Base-by-base conservation (phyloP, 2,797 vertebrate genomes). In the Poecilia gillii region DNA sequence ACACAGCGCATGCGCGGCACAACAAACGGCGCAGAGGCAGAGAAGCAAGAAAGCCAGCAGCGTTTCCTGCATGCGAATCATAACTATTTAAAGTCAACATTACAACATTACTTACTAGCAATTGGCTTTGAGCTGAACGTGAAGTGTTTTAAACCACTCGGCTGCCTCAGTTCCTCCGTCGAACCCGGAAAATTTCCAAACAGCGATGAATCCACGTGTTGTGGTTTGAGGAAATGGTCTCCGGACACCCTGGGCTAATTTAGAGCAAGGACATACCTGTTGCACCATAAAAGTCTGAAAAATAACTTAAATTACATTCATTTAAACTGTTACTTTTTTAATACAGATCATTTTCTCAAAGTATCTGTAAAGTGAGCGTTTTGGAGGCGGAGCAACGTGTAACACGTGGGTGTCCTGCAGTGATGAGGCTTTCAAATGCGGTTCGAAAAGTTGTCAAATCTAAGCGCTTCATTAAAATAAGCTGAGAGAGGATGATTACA, bases 161-260 rank as follows among this genome's bases (percentile, higher is more conserved):
- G 70, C 6, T n/a, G 28, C 6, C 14, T 55, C 25, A 7, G 57
- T 39, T 25, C 11, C 5, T 16, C 13, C 76, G 6, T 39, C 53
- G 43, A 51, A 3, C 20, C 25, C 1, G 6, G 25, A 41, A 75
- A n/a, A 39, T 64, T 14, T 70, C 1, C 20, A 51, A 6, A 11
- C 28, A 0, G 49, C 43, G 41, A 13, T 18, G 3, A 57, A 70
- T 70, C 84, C 89, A 91, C 90, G 88, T 91, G 91, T 82, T 87
- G 78, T 55, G 46, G 66, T 76, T 59, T 14, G 57, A 33, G 31
- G 25, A 53, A 70, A 74, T 2, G 4, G 74, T 5, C 45, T 3
- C 0, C 20, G 11, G 4, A 0, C 51, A 1, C 18, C 12, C 13
- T 4, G 36, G 0, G 18, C 25, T 1, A 41, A 3, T 6, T 14